These are phyloP conservation scores for Imbricaverruca yamaguchii DNA, from an alignment of 2,888 invertebrate genomes.

Conservation along the genomic window DNA sequence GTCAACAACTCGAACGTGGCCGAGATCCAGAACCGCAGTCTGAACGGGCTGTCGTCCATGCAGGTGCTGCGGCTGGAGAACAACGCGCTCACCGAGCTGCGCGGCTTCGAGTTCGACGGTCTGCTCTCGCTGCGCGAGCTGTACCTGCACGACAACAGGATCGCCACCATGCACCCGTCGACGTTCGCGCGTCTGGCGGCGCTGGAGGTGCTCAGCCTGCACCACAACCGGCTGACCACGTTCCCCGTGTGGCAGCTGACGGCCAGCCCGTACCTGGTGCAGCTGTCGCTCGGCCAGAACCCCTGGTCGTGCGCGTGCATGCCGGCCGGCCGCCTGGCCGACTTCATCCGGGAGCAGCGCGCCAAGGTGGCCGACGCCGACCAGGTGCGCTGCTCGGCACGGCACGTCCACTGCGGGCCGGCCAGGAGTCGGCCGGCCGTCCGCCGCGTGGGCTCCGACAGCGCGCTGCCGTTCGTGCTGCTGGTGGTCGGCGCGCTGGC, in stretches of 20 bases:
- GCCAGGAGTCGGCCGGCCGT: background rate
- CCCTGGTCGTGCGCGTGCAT: conserved; percentile 88
- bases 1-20: conserved; percentile 82
- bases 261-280: conserved; percentile 72
- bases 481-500: conserved; percentile 61
- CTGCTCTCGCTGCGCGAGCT: conserved; percentile 74
- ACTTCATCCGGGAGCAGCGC: conserved; percentile 67
- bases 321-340: conserved; percentile 63
- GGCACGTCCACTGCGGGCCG: conserved; percentile 36
- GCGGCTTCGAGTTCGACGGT: conserved; percentile 73
- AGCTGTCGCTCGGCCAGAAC: conserved; percentile 72
- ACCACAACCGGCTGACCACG: conserved; percentile 70
- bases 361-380: conserved; percentile 73
- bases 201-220: conserved; percentile 73
- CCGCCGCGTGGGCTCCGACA: conserved; percentile 52
- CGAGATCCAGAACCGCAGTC: conserved; percentile 78
- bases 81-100: conserved; percentile 67
- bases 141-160: conserved; percentile 76
- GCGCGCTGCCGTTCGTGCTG: conserved; percentile 69
- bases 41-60: conserved; percentile 74
- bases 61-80: conserved; percentile 76
- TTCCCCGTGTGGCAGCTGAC: conserved; percentile 81
- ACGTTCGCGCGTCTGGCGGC: conserved; percentile 73
- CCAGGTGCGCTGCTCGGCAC: conserved; percentile 61
- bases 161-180: conserved; percentile 71